Conservation (phyloP, 2,113 vertebrate species). For the Calidris pygmaea region DNA sequence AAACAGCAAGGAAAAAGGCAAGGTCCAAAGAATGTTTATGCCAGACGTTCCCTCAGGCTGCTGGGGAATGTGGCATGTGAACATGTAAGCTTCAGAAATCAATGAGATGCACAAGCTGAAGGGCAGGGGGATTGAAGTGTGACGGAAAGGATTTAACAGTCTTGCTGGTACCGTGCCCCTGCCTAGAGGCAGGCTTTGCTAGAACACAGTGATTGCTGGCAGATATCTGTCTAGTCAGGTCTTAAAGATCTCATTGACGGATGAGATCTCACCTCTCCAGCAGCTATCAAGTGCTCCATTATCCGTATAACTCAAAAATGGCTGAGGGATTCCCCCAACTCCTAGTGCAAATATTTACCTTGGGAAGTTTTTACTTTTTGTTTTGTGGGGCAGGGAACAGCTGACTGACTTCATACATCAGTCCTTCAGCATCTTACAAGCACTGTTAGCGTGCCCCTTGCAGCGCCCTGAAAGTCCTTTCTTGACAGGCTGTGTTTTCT, state of each 20-base stretch:
- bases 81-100: constrained; percentile 4
- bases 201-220: neutral
- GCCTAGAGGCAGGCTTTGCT: neutral
- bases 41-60: neutral
- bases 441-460: neutral
- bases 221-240: neutral
- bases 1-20: neutral
- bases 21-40: neutral
- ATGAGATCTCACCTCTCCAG: neutral
- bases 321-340: neutral
- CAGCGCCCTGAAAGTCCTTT: neutral
- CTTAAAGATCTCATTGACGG: neutral
- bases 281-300: neutral
- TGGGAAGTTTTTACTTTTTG: neutral
- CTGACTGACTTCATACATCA: neutral
- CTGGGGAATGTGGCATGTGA: neutral
- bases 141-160: neutral
- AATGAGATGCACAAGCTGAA: neutral
- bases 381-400: neutral
- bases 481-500: neutral
- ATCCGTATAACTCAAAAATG: neutral
- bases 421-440: neutral
- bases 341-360: neutral
- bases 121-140: neutral
- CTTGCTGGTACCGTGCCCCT: neutral